A percentile compares a stretch with the other conserved stretches of the same genome.
Conservation (phyloP, 2,888 invertebrate species). For the Dione vanillae region DNA sequence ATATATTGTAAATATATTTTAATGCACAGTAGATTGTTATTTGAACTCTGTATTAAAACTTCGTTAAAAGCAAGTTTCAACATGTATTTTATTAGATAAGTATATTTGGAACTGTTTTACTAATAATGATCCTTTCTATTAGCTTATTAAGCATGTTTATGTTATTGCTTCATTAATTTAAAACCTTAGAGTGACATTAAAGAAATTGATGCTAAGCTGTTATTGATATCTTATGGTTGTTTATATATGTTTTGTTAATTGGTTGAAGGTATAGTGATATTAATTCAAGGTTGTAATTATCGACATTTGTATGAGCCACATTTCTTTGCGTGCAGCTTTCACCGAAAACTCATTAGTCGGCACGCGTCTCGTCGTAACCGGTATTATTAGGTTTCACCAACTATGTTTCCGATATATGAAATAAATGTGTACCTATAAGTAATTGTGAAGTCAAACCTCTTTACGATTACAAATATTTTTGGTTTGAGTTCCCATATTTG, state of each 20-base stretch:
- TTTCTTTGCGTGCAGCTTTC: conserved; percentile 61
- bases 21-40: not conserved
- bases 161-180: conserved; percentile 12
- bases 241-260: conserved; percentile 30
- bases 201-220: conserved; percentile 3
- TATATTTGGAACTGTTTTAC: conserved; percentile 9
- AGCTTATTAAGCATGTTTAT: conserved; percentile 7
- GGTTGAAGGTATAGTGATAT: conserved; percentile 33
- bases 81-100: not conserved
- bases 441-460: not conserved
- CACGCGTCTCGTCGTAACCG: conserved; percentile 82
- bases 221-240: not conserved
- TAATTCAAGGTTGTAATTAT: conserved; percentile 38
- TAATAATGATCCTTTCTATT: not conserved
- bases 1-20: not conserved
- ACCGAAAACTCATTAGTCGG: conserved; percentile 80
- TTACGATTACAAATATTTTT: not conserved
- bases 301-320: conserved; percentile 32
- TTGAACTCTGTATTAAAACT: not conserved
- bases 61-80: not conserved
- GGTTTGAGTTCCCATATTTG: not conserved
- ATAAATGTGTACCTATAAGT: conserved; percentile 8
- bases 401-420: conserved; percentile 53
- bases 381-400: conserved; percentile 81
- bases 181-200: conserved; percentile 3